Conservation (phyloP, 1,140 invertebrate species). For the Philopotamus ludificatus region DNA sequence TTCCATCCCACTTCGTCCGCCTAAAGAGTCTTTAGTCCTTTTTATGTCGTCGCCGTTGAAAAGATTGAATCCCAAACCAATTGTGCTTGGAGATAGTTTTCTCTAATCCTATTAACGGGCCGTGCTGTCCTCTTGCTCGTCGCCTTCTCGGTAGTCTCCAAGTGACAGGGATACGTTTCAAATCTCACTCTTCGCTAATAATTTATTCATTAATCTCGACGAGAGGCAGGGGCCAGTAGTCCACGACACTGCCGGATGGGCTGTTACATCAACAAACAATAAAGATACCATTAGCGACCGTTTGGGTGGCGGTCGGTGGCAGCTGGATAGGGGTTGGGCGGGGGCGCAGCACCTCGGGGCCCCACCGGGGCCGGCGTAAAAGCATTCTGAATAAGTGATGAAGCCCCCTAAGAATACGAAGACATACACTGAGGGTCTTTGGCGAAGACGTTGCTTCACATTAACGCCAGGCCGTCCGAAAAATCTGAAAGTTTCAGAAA, state of each 20-base stretch:
- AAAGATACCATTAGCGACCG: slow-evolving; percentile 31
- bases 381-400: slow-evolving; percentile 32
- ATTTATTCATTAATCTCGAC: slow-evolving; percentile 23
- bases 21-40: too few relatives aligned
- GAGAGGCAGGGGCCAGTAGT: slow-evolving; percentile 17
- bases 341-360: background rate
- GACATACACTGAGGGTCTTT: background rate
- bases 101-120: slow-evolving; percentile 17
- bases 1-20: too few relatives aligned
- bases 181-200: slow-evolving; percentile 26
- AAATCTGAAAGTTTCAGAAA: too few relatives aligned
- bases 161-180: slow-evolving; percentile 10
- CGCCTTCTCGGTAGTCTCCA: background rate
- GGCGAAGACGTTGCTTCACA: slow-evolving; percentile 2
- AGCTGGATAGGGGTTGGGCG: too few relatives aligned
- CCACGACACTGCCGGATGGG: slow-evolving; percentile 8
- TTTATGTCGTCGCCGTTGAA: too few relatives aligned
- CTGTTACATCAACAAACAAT: slow-evolving; percentile 33
- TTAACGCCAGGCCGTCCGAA: slow-evolving; percentile 1
- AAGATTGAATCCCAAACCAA: background rate
- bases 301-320: background rate
- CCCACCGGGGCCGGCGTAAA: slow-evolving; percentile 20
- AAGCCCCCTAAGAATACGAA: slow-evolving; percentile 4
- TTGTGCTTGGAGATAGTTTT: background rate
- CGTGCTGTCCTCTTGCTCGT: too few relatives aligned